Base-by-base conservation (phyloP, 2,113 vertebrate species). In the Nibea coibor region DNA sequence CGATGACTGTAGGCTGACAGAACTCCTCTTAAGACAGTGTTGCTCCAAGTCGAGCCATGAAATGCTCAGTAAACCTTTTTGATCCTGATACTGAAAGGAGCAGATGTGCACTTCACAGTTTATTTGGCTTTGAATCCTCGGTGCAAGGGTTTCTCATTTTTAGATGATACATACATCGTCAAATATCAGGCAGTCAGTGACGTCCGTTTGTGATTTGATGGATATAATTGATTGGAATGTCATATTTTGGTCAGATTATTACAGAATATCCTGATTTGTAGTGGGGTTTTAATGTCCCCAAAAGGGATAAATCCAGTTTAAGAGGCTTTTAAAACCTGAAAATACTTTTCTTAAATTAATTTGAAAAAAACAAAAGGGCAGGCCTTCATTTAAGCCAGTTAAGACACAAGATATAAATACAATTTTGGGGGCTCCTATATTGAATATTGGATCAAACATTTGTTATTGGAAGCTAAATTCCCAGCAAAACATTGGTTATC, bases 11-110 rank as follows among this genome's bases (percentile, higher is more conserved):
- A 28, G 68, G 68, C 80, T 72, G 66, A 84, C 71, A 87, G 39
- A 83, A 75, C 67, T 74, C 72, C 42, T 66, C 81, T 73, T 64
- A 65, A 87, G 82, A 68, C 64, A 76, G 39, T 78, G 72, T 72
- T 78, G 70, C 72, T 76, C 56, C 43, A 53, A 72, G 28, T 59
- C 16, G 51, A 72, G 56, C 79, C 31, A 47, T 57, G 43, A 85
- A 80, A 86, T 45, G 56, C 81, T 76, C 53, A n/a, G 76, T 77
- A 74, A 88, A 88, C 63, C 74, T 79, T 78, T 83, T 78, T 89
- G 73, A 89, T 89, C 83, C 73, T 80, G 62, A 24, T 5, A 67
- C 70, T 74, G 59, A 83, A 68, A 47, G 65, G 28, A 84, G 72
- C 59, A 81, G 76, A 87, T 78, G 26, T 65, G 24, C 43, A 26